Evolutionary conservation across 2,113 vertebrate species (phyloP), one percentile per base, ranked within the genome.

Genomic region (Abramis brama): DNA sequence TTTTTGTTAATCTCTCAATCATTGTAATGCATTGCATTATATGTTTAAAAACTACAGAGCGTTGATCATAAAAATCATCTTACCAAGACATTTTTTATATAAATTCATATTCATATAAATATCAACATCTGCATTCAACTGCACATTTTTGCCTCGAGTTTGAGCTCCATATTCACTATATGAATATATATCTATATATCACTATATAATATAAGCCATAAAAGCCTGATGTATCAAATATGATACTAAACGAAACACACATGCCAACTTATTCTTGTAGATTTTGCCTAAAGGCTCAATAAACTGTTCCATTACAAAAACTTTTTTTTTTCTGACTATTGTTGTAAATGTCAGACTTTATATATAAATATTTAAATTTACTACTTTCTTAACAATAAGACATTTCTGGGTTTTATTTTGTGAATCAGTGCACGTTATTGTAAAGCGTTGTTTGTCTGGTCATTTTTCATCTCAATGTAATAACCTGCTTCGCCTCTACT

Each of bases 391-490:
- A 43, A 43, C 36, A 43, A 36, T 19, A 39, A 2, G 27, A 30
- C 55, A 66, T 66, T 33, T 4, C 27, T 36, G 9, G 19, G 9
- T 10, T 39, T 2, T 79, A 1, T 33, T 33, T 12, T 27, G 23
- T 74, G 23, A 74, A 13, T 71, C 68, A 1, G 68, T 5, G 5
- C 33, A 71, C 4, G 9, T 73, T n/a, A 73, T 23, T 11, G 6
- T 25, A 25, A 25, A n/a, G 25, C 9, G 9, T 8, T 13, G 11
- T 74, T n/a, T 45, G 39, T 74, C 5, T 23, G 23, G 70, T 21
- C 2, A 45, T 47, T n/a, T 50, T 75, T 50, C 73, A 75, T 75
- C 71, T 50, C 23, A 75, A n/a, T 39, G 30, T 12, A 79, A 79
- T 79, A 79, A 79, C 55, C 73, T 50, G 43, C 43, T 75, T 45